phyloP scores from a whole-genome alignment of 2,888 invertebrate species.

The Anodontia alba region DNA sequence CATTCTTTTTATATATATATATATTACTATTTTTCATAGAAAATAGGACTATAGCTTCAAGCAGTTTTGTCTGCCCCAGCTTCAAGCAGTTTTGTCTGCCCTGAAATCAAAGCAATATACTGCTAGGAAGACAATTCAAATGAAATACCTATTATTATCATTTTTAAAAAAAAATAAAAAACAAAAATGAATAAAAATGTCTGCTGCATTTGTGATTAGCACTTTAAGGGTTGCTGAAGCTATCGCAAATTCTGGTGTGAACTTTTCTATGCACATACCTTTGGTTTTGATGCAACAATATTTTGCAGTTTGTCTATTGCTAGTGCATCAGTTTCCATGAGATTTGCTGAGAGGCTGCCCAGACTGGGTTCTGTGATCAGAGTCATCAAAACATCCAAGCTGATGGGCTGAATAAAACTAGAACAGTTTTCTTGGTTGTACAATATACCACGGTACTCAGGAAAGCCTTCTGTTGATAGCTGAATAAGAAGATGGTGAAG shows the following conservation, averaged over 20 bases:
- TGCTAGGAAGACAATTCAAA: too few relatives aligned
- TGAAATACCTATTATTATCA: too few relatives aligned
- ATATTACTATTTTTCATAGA: too few relatives aligned
- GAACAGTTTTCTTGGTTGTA: conserved; percentile 61
- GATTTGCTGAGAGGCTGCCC: conserved; percentile 37
- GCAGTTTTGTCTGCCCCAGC: too few relatives aligned
- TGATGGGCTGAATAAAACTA: conserved; percentile 53
- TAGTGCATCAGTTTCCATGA: conserved; percentile 54
- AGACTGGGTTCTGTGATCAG: conserved; percentile 62
- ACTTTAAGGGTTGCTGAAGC: too few relatives aligned
- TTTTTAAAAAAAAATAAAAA: too few relatives aligned
- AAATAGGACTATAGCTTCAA: too few relatives aligned
- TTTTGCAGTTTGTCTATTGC: conserved; percentile 61
- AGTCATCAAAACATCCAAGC: conserved; percentile 50
- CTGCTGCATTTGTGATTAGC: too few relatives aligned
- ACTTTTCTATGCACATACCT: conserved; percentile 48
- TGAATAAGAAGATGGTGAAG: too few relatives aligned
- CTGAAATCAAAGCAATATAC: conserved; percentile 42
- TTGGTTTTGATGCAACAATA: conserved; percentile 60
- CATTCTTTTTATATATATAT: too few relatives aligned
- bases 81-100: conserved; percentile 58
- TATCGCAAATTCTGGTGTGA: too few relatives aligned
- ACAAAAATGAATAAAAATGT: too few relatives aligned
- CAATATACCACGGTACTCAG: conserved; percentile 63
- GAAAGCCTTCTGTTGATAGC: conserved; percentile 62